phyloP scores from a whole-genome alignment of 2,888 invertebrate species.

The Alloplasta piceator region DNA sequence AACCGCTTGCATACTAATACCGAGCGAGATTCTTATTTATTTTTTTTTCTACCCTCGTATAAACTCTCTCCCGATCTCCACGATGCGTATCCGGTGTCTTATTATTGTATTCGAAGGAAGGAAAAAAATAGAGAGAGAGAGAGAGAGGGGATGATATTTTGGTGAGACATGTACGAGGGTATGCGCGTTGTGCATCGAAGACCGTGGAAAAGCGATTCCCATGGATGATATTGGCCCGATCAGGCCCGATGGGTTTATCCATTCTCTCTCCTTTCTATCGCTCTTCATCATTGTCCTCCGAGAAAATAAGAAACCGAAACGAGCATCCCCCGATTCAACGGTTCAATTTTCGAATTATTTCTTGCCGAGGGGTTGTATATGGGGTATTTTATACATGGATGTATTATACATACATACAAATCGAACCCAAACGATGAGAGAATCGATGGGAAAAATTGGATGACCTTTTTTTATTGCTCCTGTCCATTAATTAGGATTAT shows the following conservation, averaged over 20 bases:
- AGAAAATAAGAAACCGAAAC: conserved; percentile 62
- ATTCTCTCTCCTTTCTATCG: conserved; percentile 23
- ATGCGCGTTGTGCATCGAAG: conserved; percentile 27
- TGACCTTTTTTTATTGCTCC: conserved; percentile 12
- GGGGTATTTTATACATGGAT: background rate
- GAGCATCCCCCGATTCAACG: conserved; percentile 66
- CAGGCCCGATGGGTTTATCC: conserved; percentile 48
- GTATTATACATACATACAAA: conserved; percentile 19
- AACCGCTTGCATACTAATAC: conserved; percentile 70
- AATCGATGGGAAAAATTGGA: conserved; percentile 48
- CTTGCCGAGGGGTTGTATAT: conserved; percentile 36
- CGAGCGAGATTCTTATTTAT: conserved; percentile 30
- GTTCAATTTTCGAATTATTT: conserved; percentile 69
- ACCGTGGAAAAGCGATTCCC: conserved; percentile 63
- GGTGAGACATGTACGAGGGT: conserved; percentile 1
- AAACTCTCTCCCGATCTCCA: conserved; percentile 19
- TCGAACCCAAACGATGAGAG: conserved; percentile 11
- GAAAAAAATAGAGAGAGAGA: too few species aligned
- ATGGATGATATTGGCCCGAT: conserved; percentile 65
- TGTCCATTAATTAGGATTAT: conserved; percentile 51
- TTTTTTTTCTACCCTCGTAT: conserved; percentile 15
- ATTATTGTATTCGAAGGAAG: conserved; percentile 37
- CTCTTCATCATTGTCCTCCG: conserved; percentile 50
- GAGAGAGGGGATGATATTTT: conserved; percentile 43
- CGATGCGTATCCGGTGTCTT: conserved; percentile 65